Conservation (phyloP, 2,888 invertebrate genomes). For the Dioctria rufipes region DNA sequence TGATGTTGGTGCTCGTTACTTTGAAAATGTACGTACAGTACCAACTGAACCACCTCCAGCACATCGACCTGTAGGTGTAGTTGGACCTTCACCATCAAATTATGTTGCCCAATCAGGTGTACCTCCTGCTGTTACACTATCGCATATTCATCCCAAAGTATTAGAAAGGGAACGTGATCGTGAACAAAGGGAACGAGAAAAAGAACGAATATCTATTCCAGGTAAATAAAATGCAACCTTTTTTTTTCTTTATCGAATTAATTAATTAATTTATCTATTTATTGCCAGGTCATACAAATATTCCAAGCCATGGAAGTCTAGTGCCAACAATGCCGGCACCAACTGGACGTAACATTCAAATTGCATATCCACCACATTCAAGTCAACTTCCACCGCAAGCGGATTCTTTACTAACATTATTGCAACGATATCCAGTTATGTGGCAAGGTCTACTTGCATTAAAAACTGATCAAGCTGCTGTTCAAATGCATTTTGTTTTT, state of each 20-base stretch:
- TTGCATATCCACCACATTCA: conserved; percentile 77
- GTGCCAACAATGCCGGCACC: conserved; percentile 64
- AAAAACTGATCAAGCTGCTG: conserved; percentile 97
- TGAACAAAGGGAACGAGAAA: conserved; percentile 66
- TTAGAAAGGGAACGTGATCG: conserved; percentile 64
- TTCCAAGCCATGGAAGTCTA: conserved; percentile 64
- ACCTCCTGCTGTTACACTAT: conserved; percentile 60
- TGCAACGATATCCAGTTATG: conserved; percentile 95
- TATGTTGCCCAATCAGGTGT: conserved; percentile 61
- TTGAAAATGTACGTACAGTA: conserved; percentile 73
- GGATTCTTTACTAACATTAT: conserved; percentile 84
- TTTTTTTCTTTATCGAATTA: background rate
- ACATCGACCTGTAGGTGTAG: conserved; percentile 69
- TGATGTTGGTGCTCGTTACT: conserved; percentile 72
- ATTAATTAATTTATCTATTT: conserved; percentile 6
- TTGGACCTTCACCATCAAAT: conserved; percentile 68
- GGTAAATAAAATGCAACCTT: conserved; percentile 57
- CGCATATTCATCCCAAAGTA: conserved; percentile 66
- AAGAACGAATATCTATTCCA: conserved; percentile 63
- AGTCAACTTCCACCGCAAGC: conserved; percentile 87
- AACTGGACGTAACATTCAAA: conserved; percentile 65
- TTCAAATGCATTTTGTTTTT: conserved; percentile 98
- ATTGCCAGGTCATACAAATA: conserved; percentile 60
- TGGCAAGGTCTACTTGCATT: conserved; percentile 97
- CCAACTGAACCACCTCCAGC: conserved; percentile 77